Evolutionary conservation across 2,888 invertebrate genomes (phyloP).

Genomic region (Callyntrura guangdongensis): DNA sequence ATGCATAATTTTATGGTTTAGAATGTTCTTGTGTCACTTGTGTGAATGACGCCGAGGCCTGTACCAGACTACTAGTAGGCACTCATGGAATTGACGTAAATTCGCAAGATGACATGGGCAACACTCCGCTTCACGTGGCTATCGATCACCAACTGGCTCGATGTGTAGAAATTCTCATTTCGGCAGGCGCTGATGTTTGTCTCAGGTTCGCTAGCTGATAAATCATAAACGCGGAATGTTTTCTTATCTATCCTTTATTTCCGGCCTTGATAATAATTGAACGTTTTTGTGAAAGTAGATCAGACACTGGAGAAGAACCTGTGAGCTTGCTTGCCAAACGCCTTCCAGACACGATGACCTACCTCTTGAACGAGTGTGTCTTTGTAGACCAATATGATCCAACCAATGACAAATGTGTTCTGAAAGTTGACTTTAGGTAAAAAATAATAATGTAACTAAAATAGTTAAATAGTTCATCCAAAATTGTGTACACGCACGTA

Average conservation of each 20-base stretch:
- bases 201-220: constrained; percentile 86
- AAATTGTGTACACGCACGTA: too few relatives aligned
- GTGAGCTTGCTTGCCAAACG: constrained; percentile 67
- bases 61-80: constrained; percentile 86
- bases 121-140: constrained; percentile 94
- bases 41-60: constrained; percentile 78
- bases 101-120: constrained; percentile 92
- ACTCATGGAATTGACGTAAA: constrained; percentile 85
- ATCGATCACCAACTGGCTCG: constrained; percentile 94
- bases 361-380: constrained; percentile 77
- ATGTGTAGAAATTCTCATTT: constrained; percentile 94
- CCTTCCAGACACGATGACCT: constrained; percentile 75
- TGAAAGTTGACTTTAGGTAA: constrained; percentile 81
- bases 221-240: too few relatives aligned
- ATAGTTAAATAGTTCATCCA: too few relatives aligned
- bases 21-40: constrained; percentile 81
- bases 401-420: constrained; percentile 79
- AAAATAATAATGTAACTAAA: background rate
- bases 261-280: too few relatives aligned
- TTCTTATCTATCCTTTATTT: too few relatives aligned
- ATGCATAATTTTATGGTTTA: constrained; percentile 37
- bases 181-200: constrained; percentile 94
- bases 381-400: constrained; percentile 79
- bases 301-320: constrained; percentile 71
- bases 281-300: constrained; percentile 45